A percentile compares a stretch with the other conserved stretches of the same genome.
Evolutionary conservation across 2,888 invertebrate species (phyloP).

Genomic region (Volucella bombylans): DNA sequence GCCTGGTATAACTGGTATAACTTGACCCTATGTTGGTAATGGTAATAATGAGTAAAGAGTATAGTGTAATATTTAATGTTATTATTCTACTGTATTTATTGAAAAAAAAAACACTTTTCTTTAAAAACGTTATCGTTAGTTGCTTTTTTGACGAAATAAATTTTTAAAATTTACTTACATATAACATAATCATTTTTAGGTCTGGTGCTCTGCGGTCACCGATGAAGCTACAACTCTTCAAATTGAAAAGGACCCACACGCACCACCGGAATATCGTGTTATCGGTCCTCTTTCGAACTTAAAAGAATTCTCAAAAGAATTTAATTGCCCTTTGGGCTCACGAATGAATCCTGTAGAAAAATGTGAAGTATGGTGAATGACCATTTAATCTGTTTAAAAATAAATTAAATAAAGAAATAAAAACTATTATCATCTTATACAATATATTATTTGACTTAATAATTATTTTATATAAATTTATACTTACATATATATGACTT

Average conservation of each 20-base stretch:
- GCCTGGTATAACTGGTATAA: too few relatives aligned
- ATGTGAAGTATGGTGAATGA: slow-evolving; percentile 86
- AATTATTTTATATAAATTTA: too few relatives aligned
- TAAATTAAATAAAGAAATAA: not conserved
- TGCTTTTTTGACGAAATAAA: too few relatives aligned
- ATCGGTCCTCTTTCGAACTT: slow-evolving; percentile 91
- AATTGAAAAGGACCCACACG: slow-evolving; percentile 95
- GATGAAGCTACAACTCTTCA: slow-evolving; percentile 92
- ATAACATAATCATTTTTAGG: slow-evolving; percentile 82
- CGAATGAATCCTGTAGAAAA: slow-evolving; percentile 91
- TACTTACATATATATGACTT: too few relatives aligned
- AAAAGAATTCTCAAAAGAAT: slow-evolving; percentile 89
- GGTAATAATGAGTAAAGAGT: too few relatives aligned
- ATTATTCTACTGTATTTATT: too few relatives aligned
- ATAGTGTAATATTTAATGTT: too few relatives aligned
- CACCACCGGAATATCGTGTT: slow-evolving; percentile 91
- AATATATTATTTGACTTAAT: not conserved
- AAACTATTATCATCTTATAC: not conserved
- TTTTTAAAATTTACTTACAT: too few relatives aligned
- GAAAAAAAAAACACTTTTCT: too few relatives aligned
- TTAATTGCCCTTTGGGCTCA: slow-evolving; percentile 87
- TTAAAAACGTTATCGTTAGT: too few relatives aligned
- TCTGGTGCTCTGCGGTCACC: slow-evolving; percentile 95
- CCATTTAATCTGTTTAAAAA: not conserved
- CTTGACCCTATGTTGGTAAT: too few relatives aligned